Conservation (phyloP, 1,140 invertebrate species). For the Bicyclus anynana region DNA sequence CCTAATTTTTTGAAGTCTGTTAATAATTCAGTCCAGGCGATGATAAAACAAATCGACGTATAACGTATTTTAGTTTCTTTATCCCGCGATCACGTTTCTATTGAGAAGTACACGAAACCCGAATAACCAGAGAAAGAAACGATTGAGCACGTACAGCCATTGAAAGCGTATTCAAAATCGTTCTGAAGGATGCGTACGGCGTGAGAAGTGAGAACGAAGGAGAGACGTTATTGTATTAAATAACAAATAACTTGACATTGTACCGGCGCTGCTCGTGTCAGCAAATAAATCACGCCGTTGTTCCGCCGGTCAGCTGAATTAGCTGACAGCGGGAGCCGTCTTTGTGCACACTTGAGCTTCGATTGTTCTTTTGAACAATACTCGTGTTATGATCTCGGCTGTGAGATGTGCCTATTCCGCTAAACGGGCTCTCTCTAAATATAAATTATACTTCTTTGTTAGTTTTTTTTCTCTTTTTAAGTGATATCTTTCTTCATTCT, state of each 20-base stretch:
- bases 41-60: too few relatives aligned
- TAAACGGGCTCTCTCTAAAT: neutral
- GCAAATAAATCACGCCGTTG: conserved; percentile 13
- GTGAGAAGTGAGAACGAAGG: neutral
- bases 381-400: conserved; percentile 2
- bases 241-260: conserved; percentile 1
- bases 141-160: neutral
- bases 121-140: neutral
- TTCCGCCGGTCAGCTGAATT: conserved; percentile 13
- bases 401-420: neutral
- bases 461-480: too few relatives aligned
- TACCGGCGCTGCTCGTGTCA: neutral
- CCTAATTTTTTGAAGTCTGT: too few relatives aligned
- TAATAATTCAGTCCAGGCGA: too few relatives aligned
- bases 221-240: conserved; percentile 4
- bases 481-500: too few relatives aligned
- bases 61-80: too few relatives aligned
- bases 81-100: too few relatives aligned
- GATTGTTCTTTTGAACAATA: conserved; percentile 17
- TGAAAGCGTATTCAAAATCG: neutral
- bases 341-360: conserved; percentile 11
- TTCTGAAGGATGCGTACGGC: neutral
- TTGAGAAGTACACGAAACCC: too few relatives aligned
- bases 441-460: neutral
- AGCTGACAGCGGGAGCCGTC: conserved; percentile 8